Evolutionary conservation across 2,113 vertebrate genomes (phyloP).

Genomic region (Polypterus bichir): DNA sequence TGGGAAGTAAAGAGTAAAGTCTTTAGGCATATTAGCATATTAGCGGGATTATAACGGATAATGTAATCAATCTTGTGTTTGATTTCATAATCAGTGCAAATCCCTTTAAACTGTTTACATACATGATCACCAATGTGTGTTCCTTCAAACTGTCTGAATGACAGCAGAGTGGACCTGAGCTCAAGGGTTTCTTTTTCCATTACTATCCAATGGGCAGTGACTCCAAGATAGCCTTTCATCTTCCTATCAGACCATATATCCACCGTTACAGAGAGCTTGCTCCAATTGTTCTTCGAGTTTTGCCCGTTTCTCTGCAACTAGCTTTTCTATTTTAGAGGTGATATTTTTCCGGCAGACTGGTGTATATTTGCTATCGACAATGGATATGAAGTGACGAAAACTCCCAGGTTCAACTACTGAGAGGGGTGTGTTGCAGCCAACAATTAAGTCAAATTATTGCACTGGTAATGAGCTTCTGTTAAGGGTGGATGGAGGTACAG

Average conservation of each 20-base stretch:
- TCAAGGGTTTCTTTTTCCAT: neutral
- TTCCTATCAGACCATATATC: constrained; percentile 6
- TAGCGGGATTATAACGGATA: constrained; percentile 7
- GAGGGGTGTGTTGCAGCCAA: constrained; percentile 8
- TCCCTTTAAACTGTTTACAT: constrained; percentile 15
- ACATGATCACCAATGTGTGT: constrained; percentile 15
- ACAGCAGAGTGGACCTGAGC: constrained; percentile 2
- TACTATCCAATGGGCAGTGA: neutral
- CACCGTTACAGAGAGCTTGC: constrained; percentile 9
- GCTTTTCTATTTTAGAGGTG: constrained; percentile 6
- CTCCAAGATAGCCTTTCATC: neutral
- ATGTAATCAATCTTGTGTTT: neutral
- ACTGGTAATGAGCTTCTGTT: constrained; percentile 12
- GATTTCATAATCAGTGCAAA: constrained; percentile 16
- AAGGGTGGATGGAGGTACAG: constrained; percentile 7
- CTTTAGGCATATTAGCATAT: constrained; percentile 9
- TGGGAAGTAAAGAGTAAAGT: constrained; percentile 5
- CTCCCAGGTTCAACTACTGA: constrained; percentile 1
- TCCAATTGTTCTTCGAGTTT: constrained; percentile 1
- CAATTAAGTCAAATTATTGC: constrained; percentile 8
- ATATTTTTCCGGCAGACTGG: constrained; percentile 6
- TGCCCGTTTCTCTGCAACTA: constrained; percentile 4
- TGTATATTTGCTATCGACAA: constrained; percentile 7
- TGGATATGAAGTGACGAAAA: constrained; percentile 11
- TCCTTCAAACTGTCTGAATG: constrained; percentile 15